Evolutionary conservation across 1,140 invertebrate species (phyloP), one percentile per base, ranked within the genome.

Genomic region (Brachionus calyciflorus): DNA sequence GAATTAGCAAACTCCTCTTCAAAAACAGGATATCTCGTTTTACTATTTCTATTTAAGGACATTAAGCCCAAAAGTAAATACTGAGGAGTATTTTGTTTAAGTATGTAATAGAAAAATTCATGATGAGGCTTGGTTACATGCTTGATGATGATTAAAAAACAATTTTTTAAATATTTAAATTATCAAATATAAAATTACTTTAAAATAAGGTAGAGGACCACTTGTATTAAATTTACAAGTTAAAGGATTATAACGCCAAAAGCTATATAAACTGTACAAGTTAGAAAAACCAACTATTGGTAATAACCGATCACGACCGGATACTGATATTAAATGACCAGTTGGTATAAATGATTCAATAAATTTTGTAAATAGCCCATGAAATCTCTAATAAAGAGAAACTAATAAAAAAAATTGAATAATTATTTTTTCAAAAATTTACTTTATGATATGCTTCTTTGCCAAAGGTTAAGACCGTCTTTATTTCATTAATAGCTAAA

Each of bases 211-310:
- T 48, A 76, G 48, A 3, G 73, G 73, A 19, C 41, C 73, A 33
- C 49, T 76, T n/a, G 24, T 17, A 26, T 57, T 55, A 60, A 76
- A 76, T 76, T 76, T 76, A 28, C 49, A 76, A 17, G 14, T 55
- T 4, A 17, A 19, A 19, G 49, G 37, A 28, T 57, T 44, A n/a
- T 51, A 76, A 28, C 73, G 73, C 73, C 73, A 76, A 33, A 57
- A 60, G 6, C 46, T 51, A 49, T 73, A 73, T 17, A 76, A 46
- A 41, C 26, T 48, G 17, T 55, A 37, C 6, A 55, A 60, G 57
- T 76, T 76, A 46, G 73, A 76, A 55, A 55, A 55, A 10, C 73
- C 73, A 48, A 76, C 73, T n/a, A 76, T 48, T 1, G 73, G 73
- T 17, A 55, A 57, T 12, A 76, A 44, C 37, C 30, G 41, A 76